Percentiles rank a stretch among this genome's conserved stretches.
Evolutionary conservation across 2,113 vertebrate genomes (phyloP).

Genomic region (Neopipo cinnamomea): DNA sequence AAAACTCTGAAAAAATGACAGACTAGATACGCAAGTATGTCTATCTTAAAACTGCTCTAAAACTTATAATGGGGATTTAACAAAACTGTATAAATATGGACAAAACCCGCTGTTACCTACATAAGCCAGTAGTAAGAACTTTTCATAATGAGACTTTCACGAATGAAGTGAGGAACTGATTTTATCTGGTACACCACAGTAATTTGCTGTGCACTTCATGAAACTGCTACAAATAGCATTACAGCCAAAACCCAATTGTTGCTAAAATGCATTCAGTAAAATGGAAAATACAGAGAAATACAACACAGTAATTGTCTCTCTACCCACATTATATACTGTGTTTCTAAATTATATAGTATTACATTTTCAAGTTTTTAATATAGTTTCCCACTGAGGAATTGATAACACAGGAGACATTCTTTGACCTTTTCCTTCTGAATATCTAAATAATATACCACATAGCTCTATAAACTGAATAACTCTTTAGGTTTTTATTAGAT

Average conservation of each 20-base stretch:
- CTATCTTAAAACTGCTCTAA: not conserved
- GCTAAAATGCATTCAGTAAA: conserved; percentile 71
- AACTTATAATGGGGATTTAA: not conserved
- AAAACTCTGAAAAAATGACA: not conserved
- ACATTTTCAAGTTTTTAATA: conserved; percentile 74
- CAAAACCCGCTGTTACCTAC: conserved; percentile 7
- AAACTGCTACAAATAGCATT: conserved; percentile 73
- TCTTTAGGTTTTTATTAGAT: conserved; percentile 69
- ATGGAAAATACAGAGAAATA: conserved; percentile 76
- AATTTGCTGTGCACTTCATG: conserved; percentile 73
- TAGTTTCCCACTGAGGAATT: conserved; percentile 70
- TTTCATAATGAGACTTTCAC: conserved; percentile 45
- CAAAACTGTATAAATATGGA: not conserved
- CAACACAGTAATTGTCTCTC: conserved; percentile 74
- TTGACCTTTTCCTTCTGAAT: conserved; percentile 70
- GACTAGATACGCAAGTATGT: not conserved
- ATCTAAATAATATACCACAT: conserved; percentile 68
- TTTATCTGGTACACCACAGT: conserved; percentile 66
- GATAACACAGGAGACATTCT: conserved; percentile 71
- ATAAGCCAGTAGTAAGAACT: conserved; percentile 34
- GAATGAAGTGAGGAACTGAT: conserved; percentile 63
- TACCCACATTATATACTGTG: conserved; percentile 68
- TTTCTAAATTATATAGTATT: conserved; percentile 72
- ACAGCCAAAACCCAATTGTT: conserved; percentile 73
- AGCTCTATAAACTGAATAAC: conserved; percentile 69